These are phyloP conservation scores for Arvicola amphibius DNA, from an alignment of 2,797 vertebrate species.

Conservation along the genomic window DNA sequence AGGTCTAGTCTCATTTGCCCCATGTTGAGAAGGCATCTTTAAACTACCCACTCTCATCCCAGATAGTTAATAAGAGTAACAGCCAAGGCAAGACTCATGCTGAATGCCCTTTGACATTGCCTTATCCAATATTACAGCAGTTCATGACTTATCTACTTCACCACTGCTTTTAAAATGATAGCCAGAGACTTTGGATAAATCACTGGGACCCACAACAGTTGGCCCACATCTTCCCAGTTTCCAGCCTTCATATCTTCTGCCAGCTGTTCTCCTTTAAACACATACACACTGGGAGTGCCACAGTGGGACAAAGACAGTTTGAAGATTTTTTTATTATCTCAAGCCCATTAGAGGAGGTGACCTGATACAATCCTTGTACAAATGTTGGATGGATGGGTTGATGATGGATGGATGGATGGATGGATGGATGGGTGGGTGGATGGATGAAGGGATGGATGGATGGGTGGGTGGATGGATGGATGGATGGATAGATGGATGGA, in stretches of 20 bases:
- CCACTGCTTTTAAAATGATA: not conserved
- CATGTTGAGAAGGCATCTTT: not conserved
- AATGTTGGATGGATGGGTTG: not conserved
- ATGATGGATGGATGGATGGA: too few species aligned
- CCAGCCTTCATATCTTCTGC: not conserved
- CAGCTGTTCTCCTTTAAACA: not conserved
- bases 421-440: too few species aligned
- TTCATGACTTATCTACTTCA: too few species aligned
- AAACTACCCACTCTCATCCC: not conserved
- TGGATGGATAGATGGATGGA: too few species aligned
- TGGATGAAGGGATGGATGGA: too few species aligned
- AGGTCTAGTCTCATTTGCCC: not conserved
- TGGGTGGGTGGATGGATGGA: accelerated
- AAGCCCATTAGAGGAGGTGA: not conserved
- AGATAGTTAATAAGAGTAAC: not conserved
- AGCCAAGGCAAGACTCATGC: too few species aligned
- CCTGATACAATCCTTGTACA: not conserved
- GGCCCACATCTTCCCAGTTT: too few species aligned
- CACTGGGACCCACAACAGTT: too few species aligned
- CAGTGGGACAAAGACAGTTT: not conserved
- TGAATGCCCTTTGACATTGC: not conserved
- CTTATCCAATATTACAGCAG: not conserved
- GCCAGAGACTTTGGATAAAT: not conserved
- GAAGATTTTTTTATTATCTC: not conserved
- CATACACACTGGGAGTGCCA: not conserved